Base-by-base conservation (phyloP, 2,888 invertebrate genomes). In the Beris chalybata region DNA sequence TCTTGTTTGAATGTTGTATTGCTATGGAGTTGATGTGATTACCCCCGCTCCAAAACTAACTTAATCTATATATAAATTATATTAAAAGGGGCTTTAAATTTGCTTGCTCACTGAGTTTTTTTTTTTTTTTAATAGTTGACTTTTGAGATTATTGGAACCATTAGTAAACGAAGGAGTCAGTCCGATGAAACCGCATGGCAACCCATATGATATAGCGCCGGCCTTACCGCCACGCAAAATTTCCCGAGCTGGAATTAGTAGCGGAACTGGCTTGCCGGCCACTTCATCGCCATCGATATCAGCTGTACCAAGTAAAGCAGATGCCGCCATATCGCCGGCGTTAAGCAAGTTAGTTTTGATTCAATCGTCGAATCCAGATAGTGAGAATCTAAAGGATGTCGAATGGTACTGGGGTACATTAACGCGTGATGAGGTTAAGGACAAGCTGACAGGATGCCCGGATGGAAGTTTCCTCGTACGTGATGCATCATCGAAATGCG, bases 321-420 rank as follows among this genome's bases (percentile, higher is more conserved):
- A 5, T 5, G 38, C 38, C 9, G 38, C 38, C 9, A 7, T 9
- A 9, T 7, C 38, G 3, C 9, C 38, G 38, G 5, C 38, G 7
- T 38, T 38, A 38, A 38, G 38, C 38, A 38, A 38, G 3, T 47
- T 69, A 11, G 65, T 58, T 12, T 47, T 67, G 5, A 61, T 69
- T 4, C 44, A 29, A 1, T 70, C 68, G 9, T 55, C 56, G 9
- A 70, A 70, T 61, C 70, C 68, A 45, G 68, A 69, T 3, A 57
- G 54, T 12, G 72, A 73, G 9, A 70, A 69, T 44, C 67, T 73
- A 1, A 71, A 70, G 43, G 73, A 73, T 68, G 79, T 78, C 4
- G 95, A 95, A 76, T 97, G 97, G 97, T 97, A 95, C 81, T 97
- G 96, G 97, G 96, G 96, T 43, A 92, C 93, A 77, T 94, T 97